Evolutionary conservation across 2,888 invertebrate genomes (phyloP).

Genomic region (Gymnoscelis rufifasciata): DNA sequence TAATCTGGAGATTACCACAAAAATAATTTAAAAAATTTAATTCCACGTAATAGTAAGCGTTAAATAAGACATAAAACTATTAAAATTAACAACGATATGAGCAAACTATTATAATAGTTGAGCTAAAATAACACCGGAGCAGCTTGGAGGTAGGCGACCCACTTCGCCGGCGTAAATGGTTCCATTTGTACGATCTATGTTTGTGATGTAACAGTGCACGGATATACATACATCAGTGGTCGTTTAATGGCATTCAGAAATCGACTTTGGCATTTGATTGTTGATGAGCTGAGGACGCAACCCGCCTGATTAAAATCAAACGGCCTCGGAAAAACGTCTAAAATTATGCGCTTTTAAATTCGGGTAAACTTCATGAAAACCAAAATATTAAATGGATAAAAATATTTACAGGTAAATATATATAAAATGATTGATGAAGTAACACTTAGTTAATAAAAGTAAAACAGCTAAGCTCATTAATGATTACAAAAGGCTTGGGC

Average conservation of each 20-base stretch:
- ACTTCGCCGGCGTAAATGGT: slow-evolving; percentile 60
- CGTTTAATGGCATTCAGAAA: slow-evolving; percentile 68
- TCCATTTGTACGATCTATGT: slow-evolving; percentile 74
- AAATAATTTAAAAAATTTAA: slow-evolving; percentile 49
- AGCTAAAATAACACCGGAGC: slow-evolving; percentile 74
- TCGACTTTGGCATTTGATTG: slow-evolving; percentile 75
- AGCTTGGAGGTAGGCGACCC: slow-evolving; percentile 67
- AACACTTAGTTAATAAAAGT: slow-evolving; percentile 76
- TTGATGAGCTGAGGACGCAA: slow-evolving; percentile 35
- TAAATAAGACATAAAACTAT: slow-evolving; percentile 52
- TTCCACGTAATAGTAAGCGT: slow-evolving; percentile 54
- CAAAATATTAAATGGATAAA: slow-evolving; percentile 71
- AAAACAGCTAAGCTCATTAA: slow-evolving; percentile 79
- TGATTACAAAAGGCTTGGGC: slow-evolving; percentile 74
- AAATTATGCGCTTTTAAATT: slow-evolving; percentile 47
- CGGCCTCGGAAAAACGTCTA: slow-evolving; percentile 14
- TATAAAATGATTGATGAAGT: slow-evolving; percentile 78
- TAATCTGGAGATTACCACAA: slow-evolving; percentile 64
- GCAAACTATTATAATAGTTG: slow-evolving; percentile 73
- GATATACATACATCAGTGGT: slow-evolving; percentile 54
- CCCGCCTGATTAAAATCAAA: slow-evolving; percentile 23
- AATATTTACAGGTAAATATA: slow-evolving; percentile 73
- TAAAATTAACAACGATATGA: slow-evolving; percentile 75
- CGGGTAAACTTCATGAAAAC: slow-evolving; percentile 74
- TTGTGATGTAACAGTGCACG: slow-evolving; percentile 68